Percentiles rank a stretch among this genome's conserved stretches.
Evolutionary conservation across 2,113 vertebrate genomes (phyloP).

Genomic region (Sphyrna mokarran): DNA sequence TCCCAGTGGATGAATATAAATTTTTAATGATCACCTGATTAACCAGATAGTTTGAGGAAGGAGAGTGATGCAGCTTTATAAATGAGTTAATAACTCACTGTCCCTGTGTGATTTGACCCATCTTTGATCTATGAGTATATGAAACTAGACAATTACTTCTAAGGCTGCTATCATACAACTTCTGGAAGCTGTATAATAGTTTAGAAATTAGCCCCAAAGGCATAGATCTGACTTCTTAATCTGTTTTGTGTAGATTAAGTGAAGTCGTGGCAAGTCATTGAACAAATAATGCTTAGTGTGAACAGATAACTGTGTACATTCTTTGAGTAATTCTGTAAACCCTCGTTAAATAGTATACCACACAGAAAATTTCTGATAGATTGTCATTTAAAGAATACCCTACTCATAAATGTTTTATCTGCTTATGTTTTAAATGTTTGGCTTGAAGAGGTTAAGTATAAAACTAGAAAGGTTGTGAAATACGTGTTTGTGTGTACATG

Average conservation of each 20-base stretch:
- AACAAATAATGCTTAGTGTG: neutral
- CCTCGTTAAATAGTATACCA: neutral
- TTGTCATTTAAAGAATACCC: neutral
- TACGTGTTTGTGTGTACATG: neutral
- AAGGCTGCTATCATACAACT: neutral
- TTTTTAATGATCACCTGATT: neutral
- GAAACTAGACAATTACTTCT: neutral
- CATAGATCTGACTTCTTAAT: neutral
- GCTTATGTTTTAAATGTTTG: neutral
- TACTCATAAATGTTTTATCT: neutral
- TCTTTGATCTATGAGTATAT: conserved; percentile 1
- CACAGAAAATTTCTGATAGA: neutral
- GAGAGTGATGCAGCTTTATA: conserved; percentile 7
- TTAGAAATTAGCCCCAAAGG: conserved; percentile 1
- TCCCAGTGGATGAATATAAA: neutral
- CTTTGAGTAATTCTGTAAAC: conserved; percentile 12
- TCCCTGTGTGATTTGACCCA: neutral
- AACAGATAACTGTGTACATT: neutral
- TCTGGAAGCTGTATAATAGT: neutral
- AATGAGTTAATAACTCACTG: neutral
- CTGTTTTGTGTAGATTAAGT: neutral
- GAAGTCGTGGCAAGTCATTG: neutral
- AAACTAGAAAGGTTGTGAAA: neutral
- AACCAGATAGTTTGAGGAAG: neutral
- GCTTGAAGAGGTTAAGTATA: neutral